Base-by-base conservation (phyloP, 2,113 vertebrate species). In the Phrynosoma blainvillii region DNA sequence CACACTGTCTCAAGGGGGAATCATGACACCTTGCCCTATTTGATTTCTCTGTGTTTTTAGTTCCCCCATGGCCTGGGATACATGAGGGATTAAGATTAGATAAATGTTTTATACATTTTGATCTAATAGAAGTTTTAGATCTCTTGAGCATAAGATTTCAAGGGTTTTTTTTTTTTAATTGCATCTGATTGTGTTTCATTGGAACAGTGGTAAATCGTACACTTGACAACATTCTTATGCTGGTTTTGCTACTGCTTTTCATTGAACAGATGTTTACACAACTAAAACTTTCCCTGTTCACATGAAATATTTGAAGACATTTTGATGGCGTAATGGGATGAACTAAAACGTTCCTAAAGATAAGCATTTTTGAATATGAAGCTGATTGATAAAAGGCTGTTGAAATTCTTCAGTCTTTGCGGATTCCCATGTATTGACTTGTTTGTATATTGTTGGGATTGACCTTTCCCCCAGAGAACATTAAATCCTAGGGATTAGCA, bases 391-490 rank as follows among this genome's bases (percentile, higher is more conserved):
- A 40, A 75, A 62, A 4, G 32, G 10, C 25, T 79, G 47, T 66
- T 75, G 21, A 54, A 83, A 83, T 80, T 80, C 12, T 79, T 78
- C 13, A 54, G 14, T 42, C 4, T 73, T n/a, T 65, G 20, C 30
- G 4, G 6, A 21, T 75, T 68, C 42, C 25, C 7, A n/a, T 40
- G 20, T 68, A 78, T 65, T 66, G 86, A 80, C 52, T 59, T 80
- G n/a, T 80, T 87, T 74, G 73, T 25, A 25, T 87, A 56, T 70
- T 12, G 66, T 80, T 80, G 47, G 1, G 20, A 71, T 42, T 86
- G n/a, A 42, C 78, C 79, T 87, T 87, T 80, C 65, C 32, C 65
- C 52, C 32, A 81, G 47, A 87, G 54, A 82, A 23, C 68, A 65
- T 62, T 0, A 10, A 47, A 82, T 82, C 73, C 40, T 68, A 54